These are phyloP conservation scores for Rattus norvegicus DNA, from an alignment of 2,113 vertebrate species.

Conservation along the genomic window DNA sequence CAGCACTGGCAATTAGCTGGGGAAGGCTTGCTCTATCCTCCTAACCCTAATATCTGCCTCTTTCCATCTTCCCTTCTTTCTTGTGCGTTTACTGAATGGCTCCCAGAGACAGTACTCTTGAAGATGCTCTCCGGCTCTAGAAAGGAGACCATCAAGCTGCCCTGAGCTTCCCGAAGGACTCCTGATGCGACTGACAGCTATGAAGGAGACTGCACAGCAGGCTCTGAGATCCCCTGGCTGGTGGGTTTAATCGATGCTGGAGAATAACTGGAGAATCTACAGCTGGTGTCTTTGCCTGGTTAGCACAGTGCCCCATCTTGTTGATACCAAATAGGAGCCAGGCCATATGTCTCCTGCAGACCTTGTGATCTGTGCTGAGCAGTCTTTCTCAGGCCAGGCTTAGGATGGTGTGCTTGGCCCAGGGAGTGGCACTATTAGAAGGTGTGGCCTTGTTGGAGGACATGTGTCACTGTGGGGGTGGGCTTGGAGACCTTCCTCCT, in stretches of 20 bases:
- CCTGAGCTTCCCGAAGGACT: neutral
- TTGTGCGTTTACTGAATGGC: neutral
- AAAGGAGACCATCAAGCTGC: neutral
- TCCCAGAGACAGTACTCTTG: rapidly evolving
- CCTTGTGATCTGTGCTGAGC: neutral
- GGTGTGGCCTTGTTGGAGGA: too few species aligned
- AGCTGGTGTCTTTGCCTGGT: neutral
- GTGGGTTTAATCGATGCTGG: neutral
- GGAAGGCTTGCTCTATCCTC: too few species aligned
- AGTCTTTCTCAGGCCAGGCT: neutral
- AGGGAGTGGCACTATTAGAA: too few species aligned
- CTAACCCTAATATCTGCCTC: rapidly evolving
- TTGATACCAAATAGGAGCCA: neutral
- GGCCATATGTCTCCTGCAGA: neutral
- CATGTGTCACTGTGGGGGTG: too few species aligned
- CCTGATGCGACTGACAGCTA: rapidly evolving
- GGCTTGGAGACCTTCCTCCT: too few species aligned
- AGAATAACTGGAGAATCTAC: neutral
- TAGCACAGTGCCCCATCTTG: neutral
- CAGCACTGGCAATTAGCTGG: rapidly evolving
- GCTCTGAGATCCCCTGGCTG: rapidly evolving
- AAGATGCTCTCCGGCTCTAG: neutral
- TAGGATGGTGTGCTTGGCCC: neutral
- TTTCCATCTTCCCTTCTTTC: neutral
- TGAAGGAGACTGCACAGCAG: neutral